Evolutionary conservation across 2,888 invertebrate genomes (phyloP), one percentile per base, ranked within the genome.

Genomic region (Elegia similella): DNA sequence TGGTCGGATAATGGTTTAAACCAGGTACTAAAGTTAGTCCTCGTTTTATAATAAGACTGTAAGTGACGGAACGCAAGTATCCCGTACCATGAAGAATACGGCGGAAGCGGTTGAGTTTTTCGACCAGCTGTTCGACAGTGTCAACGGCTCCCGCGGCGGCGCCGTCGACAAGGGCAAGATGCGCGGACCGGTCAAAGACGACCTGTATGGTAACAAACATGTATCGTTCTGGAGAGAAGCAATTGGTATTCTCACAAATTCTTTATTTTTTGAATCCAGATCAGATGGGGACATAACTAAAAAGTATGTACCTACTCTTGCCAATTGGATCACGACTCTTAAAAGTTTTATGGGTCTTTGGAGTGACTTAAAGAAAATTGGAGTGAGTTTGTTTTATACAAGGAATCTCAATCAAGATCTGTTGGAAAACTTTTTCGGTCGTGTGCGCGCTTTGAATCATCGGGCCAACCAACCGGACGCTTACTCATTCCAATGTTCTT

Each of bases 321-420:
- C 8, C 10, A 32, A 7, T 32, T 62, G 66, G 64, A 53, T 64
- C n/a, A 60, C 44, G 8, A 62, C 62, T 6, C 42, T 62, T 13
- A 42, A 61, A 38, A 62, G 64, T 34, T 64, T 60, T 57, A 30
- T 59, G 5, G 58, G 55, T 23, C 48, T 66, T 47, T 53, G 44
- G 16, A 56, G 15, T 50, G 59, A 53, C 53, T 62, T 47, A 16
- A 59, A 17, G 23, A 47, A 53, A 43, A 58, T 58, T 7, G 55
- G 46, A 7, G 58, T 66, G 43, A 23, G 48, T 42, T 60, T 55
- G 48, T 60, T 56, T 59, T 63, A 67, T 56, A 56, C 63, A 10
- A 34, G 64, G 10, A 42, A 59, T 47, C 10, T 64, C 15, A 63
- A 66, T 46, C 64, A 66, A 52, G 63, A 62, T 42, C 62, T 7